phyloP scores from a whole-genome alignment of 1,140 invertebrate genomes.

The Pseudachorutes palmiensis region DNA sequence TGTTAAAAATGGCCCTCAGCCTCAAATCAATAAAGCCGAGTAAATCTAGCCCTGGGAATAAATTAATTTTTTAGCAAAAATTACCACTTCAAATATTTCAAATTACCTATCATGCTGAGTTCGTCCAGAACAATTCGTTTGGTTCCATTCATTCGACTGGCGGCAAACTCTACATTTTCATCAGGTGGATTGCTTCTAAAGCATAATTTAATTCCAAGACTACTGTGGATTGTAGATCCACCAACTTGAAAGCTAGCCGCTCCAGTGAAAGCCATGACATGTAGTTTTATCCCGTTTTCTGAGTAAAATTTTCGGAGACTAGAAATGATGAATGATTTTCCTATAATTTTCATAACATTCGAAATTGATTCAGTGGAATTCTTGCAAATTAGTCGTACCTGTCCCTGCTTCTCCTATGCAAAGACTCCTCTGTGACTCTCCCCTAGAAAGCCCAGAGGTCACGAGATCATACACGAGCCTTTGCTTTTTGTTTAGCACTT shows the following conservation, averaged over 20 bases:
- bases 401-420: not conserved
- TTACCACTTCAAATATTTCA: too few relatives aligned
- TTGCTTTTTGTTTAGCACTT: not conserved
- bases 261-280: not conserved
- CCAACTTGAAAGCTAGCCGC: not conserved
- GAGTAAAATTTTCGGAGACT: not conserved
- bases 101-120: not conserved
- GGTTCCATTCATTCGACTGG: not conserved
- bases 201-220: not conserved
- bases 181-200: not conserved
- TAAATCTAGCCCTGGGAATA: not conserved
- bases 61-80: too few relatives aligned
- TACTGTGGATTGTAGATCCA: not conserved
- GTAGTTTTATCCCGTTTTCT: not conserved
- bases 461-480: not conserved
- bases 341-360: not conserved
- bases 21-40: not conserved
- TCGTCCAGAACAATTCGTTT: not conserved
- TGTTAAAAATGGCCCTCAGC: not conserved
- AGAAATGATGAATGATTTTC: not conserved
- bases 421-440: not conserved
- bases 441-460: not conserved
- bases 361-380: not conserved
- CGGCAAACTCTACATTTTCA: not conserved
- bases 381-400: not conserved